phyloP scores from a whole-genome alignment of 2,888 invertebrate genomes.

The Pterobdella sp. region DNA sequence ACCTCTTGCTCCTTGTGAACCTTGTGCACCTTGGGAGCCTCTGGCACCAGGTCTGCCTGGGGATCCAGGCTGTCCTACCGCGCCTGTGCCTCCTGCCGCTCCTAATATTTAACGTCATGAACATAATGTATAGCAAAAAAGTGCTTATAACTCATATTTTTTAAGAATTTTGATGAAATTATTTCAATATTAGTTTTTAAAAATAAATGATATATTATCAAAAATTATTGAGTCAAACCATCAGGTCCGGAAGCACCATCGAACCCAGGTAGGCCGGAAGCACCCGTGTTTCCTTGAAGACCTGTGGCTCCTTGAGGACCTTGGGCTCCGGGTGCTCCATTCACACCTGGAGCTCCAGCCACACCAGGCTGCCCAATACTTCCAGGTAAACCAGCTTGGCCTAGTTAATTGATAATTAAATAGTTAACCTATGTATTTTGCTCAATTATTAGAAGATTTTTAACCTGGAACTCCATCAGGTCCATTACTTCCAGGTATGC shows the following conservation, averaged over 20 bases:
- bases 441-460: not conserved
- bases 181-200: too few relatives aligned
- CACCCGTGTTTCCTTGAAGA: conserved; percentile 31
- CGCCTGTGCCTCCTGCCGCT: conserved; percentile 20
- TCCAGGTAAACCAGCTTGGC: not conserved
- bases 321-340: conserved; percentile 41
- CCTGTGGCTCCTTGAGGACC: conserved; percentile 46
- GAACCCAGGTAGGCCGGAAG: conserved; percentile 25
- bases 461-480: conserved; percentile 12
- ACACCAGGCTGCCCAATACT: conserved; percentile 7
- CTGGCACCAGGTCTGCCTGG: conserved; percentile 27
- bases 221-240: too few relatives aligned
- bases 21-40: conserved; percentile 19
- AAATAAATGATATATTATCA: too few relatives aligned
- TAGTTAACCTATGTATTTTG: not conserved
- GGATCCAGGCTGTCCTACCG: conserved; percentile 29
- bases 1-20: conserved; percentile 17
- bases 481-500: conserved; percentile 19
- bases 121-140: not conserved
- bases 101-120: not conserved
- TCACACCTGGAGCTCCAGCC: conserved; percentile 20
- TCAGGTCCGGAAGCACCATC: conserved; percentile 29
- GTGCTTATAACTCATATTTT: not conserved
- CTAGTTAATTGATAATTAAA: not conserved
- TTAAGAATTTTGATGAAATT: too few relatives aligned